A percentile compares a stretch with the other conserved stretches of the same genome.
Evolutionary conservation across 2,113 vertebrate species (phyloP).

Genomic region (Rhinichthys klamathensis): DNA sequence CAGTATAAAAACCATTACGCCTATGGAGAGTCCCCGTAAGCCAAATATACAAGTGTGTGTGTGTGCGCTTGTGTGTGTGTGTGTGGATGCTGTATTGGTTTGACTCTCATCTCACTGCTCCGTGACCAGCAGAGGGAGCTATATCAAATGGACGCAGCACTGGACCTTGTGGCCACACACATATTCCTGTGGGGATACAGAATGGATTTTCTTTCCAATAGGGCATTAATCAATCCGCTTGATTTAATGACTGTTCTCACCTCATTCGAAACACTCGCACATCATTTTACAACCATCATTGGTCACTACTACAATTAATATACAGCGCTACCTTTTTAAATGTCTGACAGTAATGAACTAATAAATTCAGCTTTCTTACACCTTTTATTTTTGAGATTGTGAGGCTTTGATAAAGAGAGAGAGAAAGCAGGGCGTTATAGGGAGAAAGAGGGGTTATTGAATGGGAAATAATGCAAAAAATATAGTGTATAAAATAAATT

Average conservation of each 20-base stretch:
- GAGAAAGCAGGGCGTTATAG: background rate
- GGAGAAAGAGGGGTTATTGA: background rate
- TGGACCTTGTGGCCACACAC: background rate
- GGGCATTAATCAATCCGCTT: background rate
- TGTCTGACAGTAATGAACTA: conserved; percentile 2
- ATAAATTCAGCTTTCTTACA: background rate
- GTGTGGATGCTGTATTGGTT: background rate
- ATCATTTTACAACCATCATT: conserved; percentile 6
- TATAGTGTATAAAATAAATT: background rate
- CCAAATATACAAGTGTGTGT: no score
- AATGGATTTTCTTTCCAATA: background rate
- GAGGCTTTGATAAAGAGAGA: background rate
- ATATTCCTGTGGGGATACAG: background rate
- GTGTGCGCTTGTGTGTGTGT: background rate
- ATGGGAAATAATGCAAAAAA: background rate
- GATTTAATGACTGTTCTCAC: conserved; percentile 39
- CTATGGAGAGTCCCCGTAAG: background rate
- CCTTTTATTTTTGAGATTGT: background rate
- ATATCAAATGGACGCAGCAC: background rate
- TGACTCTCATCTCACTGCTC: background rate
- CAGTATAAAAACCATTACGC: no score
- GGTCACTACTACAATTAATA: conserved; percentile 2
- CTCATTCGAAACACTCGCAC: background rate
- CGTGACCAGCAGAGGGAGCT: conserved; percentile 32
- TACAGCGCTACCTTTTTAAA: background rate